Conservation (phyloP, 1,140 invertebrate species). For the Micrasema minimum region DNA sequence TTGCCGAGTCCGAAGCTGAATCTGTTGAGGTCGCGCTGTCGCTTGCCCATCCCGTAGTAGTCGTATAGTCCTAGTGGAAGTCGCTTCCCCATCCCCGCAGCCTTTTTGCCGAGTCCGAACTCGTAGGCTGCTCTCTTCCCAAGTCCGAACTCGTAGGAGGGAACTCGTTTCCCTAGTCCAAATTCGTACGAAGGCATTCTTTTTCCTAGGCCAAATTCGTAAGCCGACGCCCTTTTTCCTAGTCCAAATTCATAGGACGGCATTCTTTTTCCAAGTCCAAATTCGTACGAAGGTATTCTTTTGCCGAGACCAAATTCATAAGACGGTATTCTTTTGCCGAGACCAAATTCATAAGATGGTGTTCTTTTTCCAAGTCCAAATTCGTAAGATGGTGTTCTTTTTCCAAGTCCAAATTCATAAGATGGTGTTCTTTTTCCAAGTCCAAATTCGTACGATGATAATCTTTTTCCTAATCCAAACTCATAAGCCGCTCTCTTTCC, state of each 20-base stretch:
- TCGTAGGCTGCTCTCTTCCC: constrained; percentile 62
- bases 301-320: constrained; percentile 63
- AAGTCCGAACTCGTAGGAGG: constrained; percentile 64
- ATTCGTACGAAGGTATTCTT: constrained; percentile 48
- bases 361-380: constrained; percentile 61
- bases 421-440: constrained; percentile 57
- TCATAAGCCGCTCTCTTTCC: constrained; percentile 57
- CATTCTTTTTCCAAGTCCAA: constrained; percentile 57
- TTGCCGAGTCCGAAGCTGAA: constrained; percentile 57
- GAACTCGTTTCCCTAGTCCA: constrained; percentile 56
- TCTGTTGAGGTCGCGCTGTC: constrained; percentile 51
- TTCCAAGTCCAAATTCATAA: constrained; percentile 62
- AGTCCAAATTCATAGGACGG: constrained; percentile 64
- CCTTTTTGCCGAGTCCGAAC: constrained; percentile 65
- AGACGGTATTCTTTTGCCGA: constrained; percentile 62
- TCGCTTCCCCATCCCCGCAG: constrained; percentile 63
- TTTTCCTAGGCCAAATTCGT: constrained; percentile 61
- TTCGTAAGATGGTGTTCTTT: constrained; percentile 56
- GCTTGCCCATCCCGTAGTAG: constrained; percentile 61
- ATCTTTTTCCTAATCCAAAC: constrained; percentile 67
- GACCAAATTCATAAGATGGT: constrained; percentile 55
- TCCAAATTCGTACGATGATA: constrained; percentile 58
- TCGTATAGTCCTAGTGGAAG: constrained; percentile 46
- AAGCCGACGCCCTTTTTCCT: constrained; percentile 59
- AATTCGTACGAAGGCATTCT: constrained; percentile 51